A percentile compares a stretch with the other conserved stretches of the same genome.
Evolutionary conservation across 1,140 invertebrate species (phyloP).

Genomic region (Drosophila sulfurigaster): DNA sequence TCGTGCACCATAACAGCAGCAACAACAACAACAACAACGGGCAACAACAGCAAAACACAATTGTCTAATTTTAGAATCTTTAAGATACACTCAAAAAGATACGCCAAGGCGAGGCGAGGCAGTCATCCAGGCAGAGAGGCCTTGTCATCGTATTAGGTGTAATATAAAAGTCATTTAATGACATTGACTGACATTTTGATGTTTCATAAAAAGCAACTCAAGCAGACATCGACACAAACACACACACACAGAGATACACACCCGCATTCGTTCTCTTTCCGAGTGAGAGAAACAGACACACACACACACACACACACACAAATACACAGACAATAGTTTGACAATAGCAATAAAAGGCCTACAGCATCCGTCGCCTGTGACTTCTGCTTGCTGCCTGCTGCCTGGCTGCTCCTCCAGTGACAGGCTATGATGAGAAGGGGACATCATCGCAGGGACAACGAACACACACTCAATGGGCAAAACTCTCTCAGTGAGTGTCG

Average conservation of each 20-base stretch:
- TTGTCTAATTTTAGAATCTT: conserved; percentile 83
- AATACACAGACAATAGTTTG: conserved; percentile 73
- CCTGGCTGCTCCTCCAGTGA: not conserved
- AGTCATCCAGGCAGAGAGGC: conserved; percentile 58
- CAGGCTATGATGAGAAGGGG: not conserved
- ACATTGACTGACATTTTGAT: conserved; percentile 84
- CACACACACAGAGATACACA: conserved; percentile 43
- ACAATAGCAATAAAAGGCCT: conserved; percentile 83
- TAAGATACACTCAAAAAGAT: conserved; percentile 83
- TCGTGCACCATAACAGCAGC: conserved; percentile 46
- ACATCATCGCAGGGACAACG: conserved; percentile 1
- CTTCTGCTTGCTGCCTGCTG: conserved; percentile 5
- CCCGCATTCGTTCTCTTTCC: conserved; percentile 26
- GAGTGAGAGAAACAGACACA: conserved; percentile 26
- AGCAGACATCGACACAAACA: conserved; percentile 57
- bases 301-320: conserved; percentile 50
- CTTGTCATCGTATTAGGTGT: conserved; percentile 83
- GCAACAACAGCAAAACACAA: conserved; percentile 50
- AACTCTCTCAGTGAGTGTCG: conserved; percentile 7
- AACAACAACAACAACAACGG: conserved; percentile 15
- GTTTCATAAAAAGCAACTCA: conserved; percentile 84
- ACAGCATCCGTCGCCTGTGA: conserved; percentile 51
- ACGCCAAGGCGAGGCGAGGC: conserved; percentile 27
- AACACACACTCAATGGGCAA: conserved; percentile 38
- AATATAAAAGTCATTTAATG: conserved; percentile 84